These are phyloP conservation scores for Cydia fagiglandana DNA, from an alignment of 1,140 invertebrate species.

Conservation along the genomic window DNA sequence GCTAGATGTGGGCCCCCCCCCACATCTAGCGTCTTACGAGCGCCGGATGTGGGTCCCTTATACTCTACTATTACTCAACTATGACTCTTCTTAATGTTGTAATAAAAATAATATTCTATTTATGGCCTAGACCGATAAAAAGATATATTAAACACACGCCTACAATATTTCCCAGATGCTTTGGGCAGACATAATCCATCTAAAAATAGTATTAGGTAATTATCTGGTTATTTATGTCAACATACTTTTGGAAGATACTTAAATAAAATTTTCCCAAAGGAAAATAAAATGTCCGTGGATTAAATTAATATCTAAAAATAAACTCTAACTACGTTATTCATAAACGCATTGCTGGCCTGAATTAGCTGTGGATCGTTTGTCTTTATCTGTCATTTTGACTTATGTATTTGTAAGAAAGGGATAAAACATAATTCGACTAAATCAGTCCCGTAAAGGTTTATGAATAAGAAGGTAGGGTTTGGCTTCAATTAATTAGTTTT, in stretches of 20 bases:
- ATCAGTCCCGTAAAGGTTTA: neutral
- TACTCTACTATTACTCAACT: neutral
- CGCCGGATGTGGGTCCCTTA: too few relatives aligned
- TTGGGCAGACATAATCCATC: constrained; percentile 3
- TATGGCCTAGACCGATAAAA: neutral
- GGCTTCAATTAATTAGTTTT: neutral
- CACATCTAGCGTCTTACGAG: too few relatives aligned
- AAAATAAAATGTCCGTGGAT: constrained; percentile 16
- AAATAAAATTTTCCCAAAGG: constrained; percentile 25
- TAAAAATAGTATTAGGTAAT: constrained; percentile 1
- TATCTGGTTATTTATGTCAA: neutral
- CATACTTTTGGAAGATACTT: neutral
- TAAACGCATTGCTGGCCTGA: too few relatives aligned
- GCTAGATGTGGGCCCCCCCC: too few relatives aligned
- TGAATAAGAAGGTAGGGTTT: neutral
- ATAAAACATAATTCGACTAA: too few relatives aligned
- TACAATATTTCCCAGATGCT: neutral
- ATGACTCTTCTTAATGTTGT: neutral
- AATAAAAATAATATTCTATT: constrained; percentile 1
- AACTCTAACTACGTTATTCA: too few relatives aligned
- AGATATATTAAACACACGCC: neutral
- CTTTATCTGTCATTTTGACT: too few relatives aligned
- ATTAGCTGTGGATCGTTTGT: too few relatives aligned
- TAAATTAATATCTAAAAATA: constrained; percentile 15
- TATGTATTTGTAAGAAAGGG: too few relatives aligned